Conservation (phyloP, 2,888 invertebrate species). For the Erynnis tages region DNA sequence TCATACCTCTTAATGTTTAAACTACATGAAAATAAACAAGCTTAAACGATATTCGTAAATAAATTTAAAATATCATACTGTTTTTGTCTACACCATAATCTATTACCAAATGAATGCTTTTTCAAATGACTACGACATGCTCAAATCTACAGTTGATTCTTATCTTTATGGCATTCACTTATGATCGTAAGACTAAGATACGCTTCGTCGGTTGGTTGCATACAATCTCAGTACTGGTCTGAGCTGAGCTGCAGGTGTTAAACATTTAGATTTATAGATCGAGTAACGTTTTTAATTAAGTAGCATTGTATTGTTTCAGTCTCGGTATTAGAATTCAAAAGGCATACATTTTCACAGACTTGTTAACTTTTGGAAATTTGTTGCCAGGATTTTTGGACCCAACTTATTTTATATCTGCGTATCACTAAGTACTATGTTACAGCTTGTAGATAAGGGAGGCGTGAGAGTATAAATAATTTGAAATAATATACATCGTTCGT, state of each 20-base stretch:
- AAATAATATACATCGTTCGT: background rate
- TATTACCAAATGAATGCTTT: conserved; percentile 12
- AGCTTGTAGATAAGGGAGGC: too few relatives aligned
- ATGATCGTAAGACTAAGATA: conserved; percentile 43
- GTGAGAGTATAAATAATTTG: too few relatives aligned
- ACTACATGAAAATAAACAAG: too few relatives aligned
- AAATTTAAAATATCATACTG: conserved; percentile 4
- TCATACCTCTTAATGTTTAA: background rate
- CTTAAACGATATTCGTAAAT: too few relatives aligned
- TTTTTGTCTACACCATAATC: background rate
- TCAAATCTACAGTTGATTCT: conserved; percentile 40
- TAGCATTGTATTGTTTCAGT: conserved; percentile 60
- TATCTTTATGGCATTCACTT: conserved; percentile 57
- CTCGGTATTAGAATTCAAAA: conserved; percentile 51
- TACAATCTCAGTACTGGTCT: conserved; percentile 34
- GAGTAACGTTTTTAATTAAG: conserved; percentile 73
- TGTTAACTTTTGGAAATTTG: conserved; percentile 22
- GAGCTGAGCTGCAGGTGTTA: conserved; percentile 47
- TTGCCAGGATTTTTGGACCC: too few relatives aligned
- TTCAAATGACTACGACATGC: conserved; percentile 34
- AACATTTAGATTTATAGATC: conserved; percentile 72
- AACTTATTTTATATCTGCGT: too few relatives aligned
- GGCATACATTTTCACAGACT: conserved; percentile 50
- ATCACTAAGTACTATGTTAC: too few relatives aligned
- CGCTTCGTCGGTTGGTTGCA: conserved; percentile 25